Evolutionary conservation across 2,888 invertebrate genomes (phyloP).

Genomic region (Stenodema calcarata): DNA sequence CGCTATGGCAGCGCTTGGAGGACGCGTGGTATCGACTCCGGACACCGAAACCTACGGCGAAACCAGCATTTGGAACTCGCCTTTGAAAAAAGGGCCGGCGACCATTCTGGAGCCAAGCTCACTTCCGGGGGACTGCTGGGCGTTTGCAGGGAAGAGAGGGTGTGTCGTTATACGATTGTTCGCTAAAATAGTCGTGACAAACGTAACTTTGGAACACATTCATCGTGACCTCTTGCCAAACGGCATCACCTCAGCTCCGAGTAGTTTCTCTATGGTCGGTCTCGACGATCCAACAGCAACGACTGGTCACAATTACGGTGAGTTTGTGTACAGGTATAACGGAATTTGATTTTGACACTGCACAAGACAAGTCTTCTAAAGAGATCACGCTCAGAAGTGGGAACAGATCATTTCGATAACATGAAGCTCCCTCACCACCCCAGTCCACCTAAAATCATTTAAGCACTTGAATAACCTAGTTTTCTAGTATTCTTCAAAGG

Average conservation of each 20-base stretch:
- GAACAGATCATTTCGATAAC: no score
- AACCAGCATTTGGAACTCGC: background rate
- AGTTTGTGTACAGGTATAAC: background rate
- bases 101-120: slow-evolving; percentile 55
- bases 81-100: background rate
- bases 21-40: background rate
- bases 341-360: slow-evolving; percentile 4
- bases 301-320: slow-evolving; percentile 4
- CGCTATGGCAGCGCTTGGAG: slow-evolving; percentile 25
- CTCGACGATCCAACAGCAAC: background rate
- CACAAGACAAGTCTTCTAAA: no score
- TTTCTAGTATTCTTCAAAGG: no score
- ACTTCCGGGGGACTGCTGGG: slow-evolving; percentile 68
- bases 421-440: no score
- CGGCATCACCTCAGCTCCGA: slow-evolving; percentile 66
- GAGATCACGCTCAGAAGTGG: no score
- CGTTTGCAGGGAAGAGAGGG: slow-evolving; percentile 65
- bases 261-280: slow-evolving; percentile 57
- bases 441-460: no score
- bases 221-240: slow-evolving; percentile 63
- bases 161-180: slow-evolving; percentile 65
- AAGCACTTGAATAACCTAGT: no score
- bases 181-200: slow-evolving; percentile 62
- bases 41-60: background rate
- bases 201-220: slow-evolving; percentile 67